Conservation (phyloP, 2,113 vertebrate genomes). For the Rhagologus leucostigma region DNA sequence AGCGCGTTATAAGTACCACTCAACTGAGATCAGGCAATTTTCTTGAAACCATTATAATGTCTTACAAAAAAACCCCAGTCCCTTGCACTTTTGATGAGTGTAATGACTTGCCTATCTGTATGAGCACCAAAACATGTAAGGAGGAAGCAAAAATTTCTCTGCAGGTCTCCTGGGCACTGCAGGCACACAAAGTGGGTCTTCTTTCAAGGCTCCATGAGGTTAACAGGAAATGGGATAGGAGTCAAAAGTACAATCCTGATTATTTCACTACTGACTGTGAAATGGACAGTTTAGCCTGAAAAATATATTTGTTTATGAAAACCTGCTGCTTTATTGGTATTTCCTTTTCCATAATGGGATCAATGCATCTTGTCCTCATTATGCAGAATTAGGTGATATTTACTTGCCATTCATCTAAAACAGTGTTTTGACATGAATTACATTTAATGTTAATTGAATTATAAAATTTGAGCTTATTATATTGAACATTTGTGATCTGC, state of each 20-base stretch:
- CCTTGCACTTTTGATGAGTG: not conserved
- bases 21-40: not conserved
- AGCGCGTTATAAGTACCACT: not conserved
- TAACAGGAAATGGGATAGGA: not conserved
- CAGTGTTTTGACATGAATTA: constrained; percentile 23
- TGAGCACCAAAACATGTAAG: not conserved
- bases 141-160: not conserved
- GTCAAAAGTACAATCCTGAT: not conserved
- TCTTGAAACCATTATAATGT: not conserved
- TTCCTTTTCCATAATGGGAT: constrained; percentile 23
- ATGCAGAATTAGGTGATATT: constrained; percentile 13
- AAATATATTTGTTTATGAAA: constrained; percentile 52
- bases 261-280: not conserved
- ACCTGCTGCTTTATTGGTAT: constrained; percentile 50
- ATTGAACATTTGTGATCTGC: constrained; percentile 2
- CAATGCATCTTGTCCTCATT: constrained; percentile 21
- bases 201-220: not conserved
- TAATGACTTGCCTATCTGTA: not conserved
- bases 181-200: not conserved
- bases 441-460: constrained; percentile 53
- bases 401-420: constrained; percentile 47
- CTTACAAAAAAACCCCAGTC: accelerated
- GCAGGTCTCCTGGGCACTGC: not conserved
- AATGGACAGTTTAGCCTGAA: constrained; percentile 23
- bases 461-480: constrained; percentile 1